Base-by-base conservation (phyloP, 2,113 vertebrate genomes). In the Heloderma charlesbogerti region DNA sequence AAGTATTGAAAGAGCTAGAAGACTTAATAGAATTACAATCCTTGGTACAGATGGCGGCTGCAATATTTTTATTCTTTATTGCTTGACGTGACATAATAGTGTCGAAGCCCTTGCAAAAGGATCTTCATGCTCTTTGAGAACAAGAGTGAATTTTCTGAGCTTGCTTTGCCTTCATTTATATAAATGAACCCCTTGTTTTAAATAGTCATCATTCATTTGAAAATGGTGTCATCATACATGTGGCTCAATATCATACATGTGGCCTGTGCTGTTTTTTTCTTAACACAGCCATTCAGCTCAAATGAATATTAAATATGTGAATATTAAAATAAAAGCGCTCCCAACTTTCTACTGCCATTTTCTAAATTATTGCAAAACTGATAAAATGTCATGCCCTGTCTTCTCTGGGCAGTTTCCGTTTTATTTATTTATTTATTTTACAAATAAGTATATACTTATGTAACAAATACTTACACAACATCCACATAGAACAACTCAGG, bases 381-480 rank as follows among this genome's bases (percentile, higher is more conserved):
- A 15, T 18, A 63, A 92, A 40, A 91, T 91, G 72, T 25, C 60
- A 10, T 51, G 43, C 93, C 88, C 63, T 85, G 75, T 60, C 2
- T 18, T 92, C 88, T 89, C 2, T 25, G 88, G 57, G 71, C 88
- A 95, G 69, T 37, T 86, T 37, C 82, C 29, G 18, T n/a, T 54
- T 5, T 40, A 9, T 45, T 6, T 27, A 22, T 45, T 45, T 10
- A 6, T 6, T 75, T 75, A 6, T 3, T 2, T 40, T 34, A 18
- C 31, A 8, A 13, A 37, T 12, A 27, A 3, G 16, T 6, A 57
- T 54, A 74, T 16, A 54, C 31, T 40, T 16, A 6, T 72, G 34
- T 43, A 37, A 40, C 37, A 84, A 40, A 43, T 20, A 37, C 27
- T 72, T 40, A 85, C 15, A 45, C 27, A 87, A 7, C 4, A 13